Conservation (phyloP, 2,888 invertebrate species). For the Anthophora plumipes region DNA sequence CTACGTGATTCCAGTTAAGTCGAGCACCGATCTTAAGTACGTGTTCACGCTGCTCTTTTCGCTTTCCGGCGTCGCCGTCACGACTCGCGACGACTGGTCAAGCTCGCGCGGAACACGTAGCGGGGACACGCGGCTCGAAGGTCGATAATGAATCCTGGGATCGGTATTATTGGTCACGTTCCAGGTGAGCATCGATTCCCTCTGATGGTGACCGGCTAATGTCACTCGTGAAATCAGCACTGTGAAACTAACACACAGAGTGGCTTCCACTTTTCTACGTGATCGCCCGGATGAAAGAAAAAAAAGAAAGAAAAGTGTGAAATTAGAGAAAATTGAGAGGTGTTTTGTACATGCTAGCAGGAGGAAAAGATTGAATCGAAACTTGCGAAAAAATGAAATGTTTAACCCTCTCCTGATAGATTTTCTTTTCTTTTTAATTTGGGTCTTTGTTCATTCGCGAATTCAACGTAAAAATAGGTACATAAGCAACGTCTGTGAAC, state of each 20-base stretch:
- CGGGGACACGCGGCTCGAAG: constrained; percentile 20
- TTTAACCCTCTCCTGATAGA: too few relatives aligned
- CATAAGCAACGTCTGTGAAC: too few relatives aligned
- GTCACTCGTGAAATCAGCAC: constrained; percentile 35
- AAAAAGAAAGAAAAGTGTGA: too few relatives aligned
- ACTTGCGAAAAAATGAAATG: too few relatives aligned
- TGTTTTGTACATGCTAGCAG: too few relatives aligned
- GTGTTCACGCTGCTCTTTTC: constrained; percentile 58
- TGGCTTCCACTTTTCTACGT: constrained; percentile 39
- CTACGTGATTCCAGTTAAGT: constrained; percentile 58
- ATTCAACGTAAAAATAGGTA: too few relatives aligned
- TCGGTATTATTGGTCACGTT: constrained; percentile 70
- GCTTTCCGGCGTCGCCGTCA: constrained; percentile 40
- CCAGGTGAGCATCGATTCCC: constrained; percentile 55
- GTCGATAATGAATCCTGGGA: constrained; percentile 64
- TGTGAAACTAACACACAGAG: not conserved
- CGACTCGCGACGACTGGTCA: constrained; percentile 54
- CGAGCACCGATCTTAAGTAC: constrained; percentile 61
- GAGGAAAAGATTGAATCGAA: too few relatives aligned
- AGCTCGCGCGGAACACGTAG: constrained; percentile 13
- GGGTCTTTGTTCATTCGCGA: too few relatives aligned
- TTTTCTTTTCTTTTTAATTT: too few relatives aligned
- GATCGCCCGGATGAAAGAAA: constrained; percentile 3
- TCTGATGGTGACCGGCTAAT: constrained; percentile 34
- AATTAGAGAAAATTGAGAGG: not conserved